phyloP scores from a whole-genome alignment of 2,113 vertebrate genomes.

The Origma solitaria region DNA sequence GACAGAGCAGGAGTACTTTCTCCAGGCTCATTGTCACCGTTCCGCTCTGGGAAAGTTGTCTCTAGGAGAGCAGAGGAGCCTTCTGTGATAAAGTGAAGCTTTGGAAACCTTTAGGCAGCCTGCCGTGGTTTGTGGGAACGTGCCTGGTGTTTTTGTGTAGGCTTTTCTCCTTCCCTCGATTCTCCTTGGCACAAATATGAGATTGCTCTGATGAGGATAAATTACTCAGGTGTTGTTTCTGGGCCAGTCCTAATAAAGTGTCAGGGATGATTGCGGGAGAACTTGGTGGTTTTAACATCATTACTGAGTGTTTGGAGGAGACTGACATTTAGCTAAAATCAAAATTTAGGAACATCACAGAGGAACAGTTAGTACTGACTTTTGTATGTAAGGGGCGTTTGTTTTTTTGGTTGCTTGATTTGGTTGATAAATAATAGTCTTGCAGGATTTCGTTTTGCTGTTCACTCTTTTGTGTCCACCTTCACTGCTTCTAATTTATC shows the following conservation, averaged over 20 bases:
- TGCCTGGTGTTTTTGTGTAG: background rate
- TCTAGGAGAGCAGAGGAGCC: background rate
- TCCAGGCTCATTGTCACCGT: background rate
- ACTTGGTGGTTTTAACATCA: background rate
- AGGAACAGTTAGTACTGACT: background rate
- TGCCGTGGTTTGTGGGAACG: background rate
- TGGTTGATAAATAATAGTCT: background rate
- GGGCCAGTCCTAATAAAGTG: background rate
- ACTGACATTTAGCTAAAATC: background rate
- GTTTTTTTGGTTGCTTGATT: background rate
- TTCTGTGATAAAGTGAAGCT: background rate
- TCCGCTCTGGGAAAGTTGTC: background rate
- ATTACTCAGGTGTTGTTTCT: background rate
- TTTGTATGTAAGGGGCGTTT: background rate
- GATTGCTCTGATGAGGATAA: background rate
- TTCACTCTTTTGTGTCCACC: background rate
- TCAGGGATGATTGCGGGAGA: background rate
- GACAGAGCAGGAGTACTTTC: background rate
- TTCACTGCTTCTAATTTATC: background rate
- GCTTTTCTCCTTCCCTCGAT: background rate
- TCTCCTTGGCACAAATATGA: background rate
- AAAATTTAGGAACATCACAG: background rate
- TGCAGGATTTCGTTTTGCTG: background rate
- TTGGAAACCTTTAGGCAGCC: background rate
- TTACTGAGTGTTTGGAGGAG: background rate